phyloP scores from a whole-genome alignment of 2,113 vertebrate species.

The Coturnix japonica region DNA sequence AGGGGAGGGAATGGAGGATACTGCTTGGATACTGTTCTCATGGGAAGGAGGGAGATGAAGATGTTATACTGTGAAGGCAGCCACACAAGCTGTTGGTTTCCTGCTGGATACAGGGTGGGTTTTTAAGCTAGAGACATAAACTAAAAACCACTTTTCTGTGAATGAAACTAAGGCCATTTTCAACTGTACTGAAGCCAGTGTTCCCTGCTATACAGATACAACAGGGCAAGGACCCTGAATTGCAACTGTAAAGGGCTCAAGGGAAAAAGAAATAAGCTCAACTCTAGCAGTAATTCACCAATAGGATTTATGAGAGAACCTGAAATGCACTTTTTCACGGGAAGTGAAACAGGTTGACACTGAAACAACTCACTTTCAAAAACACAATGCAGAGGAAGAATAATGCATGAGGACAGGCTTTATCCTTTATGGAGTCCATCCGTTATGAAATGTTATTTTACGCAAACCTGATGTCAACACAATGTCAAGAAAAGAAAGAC shows the following conservation, averaged over 20 bases:
- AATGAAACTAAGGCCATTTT: not conserved
- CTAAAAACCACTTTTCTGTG: not conserved
- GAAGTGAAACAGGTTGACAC: not conserved
- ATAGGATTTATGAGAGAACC: not conserved
- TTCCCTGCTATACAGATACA: not conserved
- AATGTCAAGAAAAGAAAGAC: not conserved
- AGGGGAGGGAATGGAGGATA: not conserved
- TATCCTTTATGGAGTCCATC: not conserved
- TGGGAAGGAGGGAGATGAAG: not conserved
- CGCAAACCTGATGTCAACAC: not conserved
- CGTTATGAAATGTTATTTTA: not conserved
- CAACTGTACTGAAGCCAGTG: not conserved
- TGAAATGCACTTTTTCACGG: not conserved
- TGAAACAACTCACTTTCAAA: not conserved
- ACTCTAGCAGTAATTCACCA: not conserved
- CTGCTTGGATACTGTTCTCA: not conserved
- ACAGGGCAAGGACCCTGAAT: not conserved
- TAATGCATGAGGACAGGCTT: not conserved
- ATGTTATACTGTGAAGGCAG: not conserved
- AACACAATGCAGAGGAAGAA: not conserved
- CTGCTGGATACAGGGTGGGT: not conserved
- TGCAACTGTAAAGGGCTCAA: not conserved
- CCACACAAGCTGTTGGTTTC: not conserved
- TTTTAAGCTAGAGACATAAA: not conserved
- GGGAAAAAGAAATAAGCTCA: not conserved